phyloP scores from a whole-genome alignment of 1,140 invertebrate genomes.

The Ctenoplectra terminalis region DNA sequence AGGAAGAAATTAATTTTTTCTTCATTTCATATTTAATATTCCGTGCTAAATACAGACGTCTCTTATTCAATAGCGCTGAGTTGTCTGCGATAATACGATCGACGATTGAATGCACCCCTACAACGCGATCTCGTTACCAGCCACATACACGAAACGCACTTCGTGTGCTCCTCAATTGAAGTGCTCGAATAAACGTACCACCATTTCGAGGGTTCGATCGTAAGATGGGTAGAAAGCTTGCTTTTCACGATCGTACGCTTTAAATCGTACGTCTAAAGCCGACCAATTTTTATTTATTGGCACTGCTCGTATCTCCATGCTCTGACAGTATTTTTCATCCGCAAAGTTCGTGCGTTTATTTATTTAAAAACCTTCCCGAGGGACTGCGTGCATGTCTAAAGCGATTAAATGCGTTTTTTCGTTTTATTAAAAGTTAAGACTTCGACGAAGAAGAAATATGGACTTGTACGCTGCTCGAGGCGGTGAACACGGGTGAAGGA shows the following conservation, averaged over 20 bases:
- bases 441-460: background rate
- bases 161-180: background rate
- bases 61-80: constrained; percentile 12
- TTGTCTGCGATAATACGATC: constrained; percentile 4
- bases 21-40: background rate
- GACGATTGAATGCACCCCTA: background rate
- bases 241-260: background rate
- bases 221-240: background rate
- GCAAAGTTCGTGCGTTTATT: constrained; percentile 26
- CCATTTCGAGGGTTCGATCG: constrained; percentile 15
- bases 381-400: background rate
- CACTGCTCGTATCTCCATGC: constrained; percentile 22
- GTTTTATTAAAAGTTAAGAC: background rate
- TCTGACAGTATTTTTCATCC: constrained; percentile 45
- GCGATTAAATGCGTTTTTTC: constrained; percentile 41
- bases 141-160: constrained; percentile 2
- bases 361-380: background rate
- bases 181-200: constrained; percentile 4
- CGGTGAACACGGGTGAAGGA: background rate
- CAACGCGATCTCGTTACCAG: background rate
- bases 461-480: constrained; percentile 34
- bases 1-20: no score
- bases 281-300: constrained; percentile 38
- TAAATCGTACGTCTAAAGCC: background rate
- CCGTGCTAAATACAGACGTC: background rate